A percentile compares a stretch with the other conserved stretches of the same genome.
Evolutionary conservation across 2,888 invertebrate genomes (phyloP).

Genomic region (Patella pellucida): DNA sequence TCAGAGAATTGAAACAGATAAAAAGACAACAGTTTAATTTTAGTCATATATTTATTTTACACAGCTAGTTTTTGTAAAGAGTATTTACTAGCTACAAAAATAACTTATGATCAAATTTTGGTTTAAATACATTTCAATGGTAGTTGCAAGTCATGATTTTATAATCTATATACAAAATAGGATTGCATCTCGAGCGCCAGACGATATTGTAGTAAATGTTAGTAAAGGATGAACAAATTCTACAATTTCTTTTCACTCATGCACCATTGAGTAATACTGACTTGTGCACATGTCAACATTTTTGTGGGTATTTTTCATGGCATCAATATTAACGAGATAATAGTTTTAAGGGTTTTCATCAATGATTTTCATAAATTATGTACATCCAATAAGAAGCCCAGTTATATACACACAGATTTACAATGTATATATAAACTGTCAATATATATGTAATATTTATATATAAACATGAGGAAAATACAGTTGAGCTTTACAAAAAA

Average conservation of each 20-base stretch:
- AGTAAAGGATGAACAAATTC: too few species aligned
- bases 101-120: conserved; percentile 30
- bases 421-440: neutral
- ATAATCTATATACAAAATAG: neutral
- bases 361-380: too few species aligned
- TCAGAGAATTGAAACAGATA: too few species aligned
- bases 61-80: conserved; percentile 28
- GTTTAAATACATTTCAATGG: conserved; percentile 23
- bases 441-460: neutral
- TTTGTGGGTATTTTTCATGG: too few species aligned
- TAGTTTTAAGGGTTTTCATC: too few species aligned
- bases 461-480: conserved; percentile 5
- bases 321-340: too few species aligned
- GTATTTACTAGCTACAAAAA: conserved; percentile 33
- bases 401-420: neutral
- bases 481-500: conserved; percentile 9
- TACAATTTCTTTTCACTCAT: too few species aligned
- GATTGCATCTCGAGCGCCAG: conserved; percentile 3
- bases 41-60: conserved; percentile 28
- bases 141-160: conserved; percentile 7
- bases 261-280: too few species aligned
- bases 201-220: too few species aligned
- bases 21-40: neutral
- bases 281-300: too few species aligned
- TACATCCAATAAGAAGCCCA: neutral